Evolutionary conservation across 2,888 invertebrate species (phyloP).

Genomic region (Sesia apiformis): DNA sequence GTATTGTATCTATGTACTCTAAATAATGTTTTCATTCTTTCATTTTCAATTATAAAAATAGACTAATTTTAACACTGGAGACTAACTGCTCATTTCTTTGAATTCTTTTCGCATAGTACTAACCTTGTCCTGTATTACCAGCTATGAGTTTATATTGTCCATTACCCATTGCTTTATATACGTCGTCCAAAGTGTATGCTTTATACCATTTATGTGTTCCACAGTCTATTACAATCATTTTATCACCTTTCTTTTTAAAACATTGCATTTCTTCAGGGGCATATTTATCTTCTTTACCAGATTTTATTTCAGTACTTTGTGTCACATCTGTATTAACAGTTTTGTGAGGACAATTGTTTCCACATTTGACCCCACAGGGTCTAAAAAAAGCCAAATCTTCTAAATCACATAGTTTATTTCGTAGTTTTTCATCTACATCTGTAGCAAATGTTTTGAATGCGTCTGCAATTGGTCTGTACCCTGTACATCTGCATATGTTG

Average conservation of each 20-base stretch:
- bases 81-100: too few relatives aligned
- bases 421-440: conserved; percentile 69
- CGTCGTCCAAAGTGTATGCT: conserved; percentile 53
- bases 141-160: conserved; percentile 74
- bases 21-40: too few relatives aligned
- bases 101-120: neutral
- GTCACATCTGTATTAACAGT: conserved; percentile 6
- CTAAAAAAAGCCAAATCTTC: conserved; percentile 49
- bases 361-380: conserved; percentile 34
- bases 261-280: conserved; percentile 9
- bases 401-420: conserved; percentile 63
- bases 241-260: conserved; percentile 12
- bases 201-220: conserved; percentile 64
- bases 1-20: too few relatives aligned
- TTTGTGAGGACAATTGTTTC: conserved; percentile 28
- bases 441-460: conserved; percentile 83
- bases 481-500: conserved; percentile 87
- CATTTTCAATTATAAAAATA: too few relatives aligned
- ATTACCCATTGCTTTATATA: conserved; percentile 54
- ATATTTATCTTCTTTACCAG: neutral
- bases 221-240: conserved; percentile 68
- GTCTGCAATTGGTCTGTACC: conserved; percentile 85
- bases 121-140: conserved; percentile 85
- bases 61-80: too few relatives aligned
- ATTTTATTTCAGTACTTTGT: too few relatives aligned